A percentile compares a stretch with the other conserved stretches of the same genome.
Conservation (phyloP, 2,113 vertebrate genomes). For the Jaculus jaculus region DNA sequence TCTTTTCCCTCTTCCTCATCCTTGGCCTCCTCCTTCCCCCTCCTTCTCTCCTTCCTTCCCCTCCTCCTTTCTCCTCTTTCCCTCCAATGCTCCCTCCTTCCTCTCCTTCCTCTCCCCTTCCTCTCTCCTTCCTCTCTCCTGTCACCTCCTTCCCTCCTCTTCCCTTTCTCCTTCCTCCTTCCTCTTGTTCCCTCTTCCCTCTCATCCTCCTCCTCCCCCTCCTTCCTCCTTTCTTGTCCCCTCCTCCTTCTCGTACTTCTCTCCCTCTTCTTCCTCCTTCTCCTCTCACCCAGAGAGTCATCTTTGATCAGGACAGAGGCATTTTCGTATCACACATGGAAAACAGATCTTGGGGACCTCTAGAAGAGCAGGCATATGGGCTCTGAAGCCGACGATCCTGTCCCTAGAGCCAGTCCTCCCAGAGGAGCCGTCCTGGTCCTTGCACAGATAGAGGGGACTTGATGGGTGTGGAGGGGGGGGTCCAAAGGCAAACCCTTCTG, state of each 20-base stretch:
- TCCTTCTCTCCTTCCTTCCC: no score
- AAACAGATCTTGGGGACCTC: neutral
- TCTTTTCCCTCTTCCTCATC: accelerated
- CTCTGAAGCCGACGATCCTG: neutral
- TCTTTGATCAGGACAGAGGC: neutral
- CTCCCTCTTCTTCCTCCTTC: neutral
- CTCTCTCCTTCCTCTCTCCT: no score
- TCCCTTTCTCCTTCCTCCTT: accelerated
- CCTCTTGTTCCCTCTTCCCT: neutral
- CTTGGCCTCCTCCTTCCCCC: neutral
- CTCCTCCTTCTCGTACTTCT: neutral
- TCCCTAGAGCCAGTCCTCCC: neutral
- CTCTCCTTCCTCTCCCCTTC: no score
- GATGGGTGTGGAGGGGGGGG: no score
- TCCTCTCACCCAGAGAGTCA: neutral
- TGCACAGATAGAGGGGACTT: neutral
- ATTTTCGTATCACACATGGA: neutral
- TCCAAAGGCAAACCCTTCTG: neutral
- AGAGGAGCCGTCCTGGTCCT: neutral
- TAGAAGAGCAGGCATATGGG: neutral
- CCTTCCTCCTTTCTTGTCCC: no score
- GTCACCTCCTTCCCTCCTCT: no score
- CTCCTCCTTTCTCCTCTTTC: no score
- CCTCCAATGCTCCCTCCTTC: no score
- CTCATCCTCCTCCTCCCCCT: no score